These are phyloP conservation scores for Pyxicephalus adspersus DNA, from an alignment of 2,113 vertebrate species.

Conservation along the genomic window DNA sequence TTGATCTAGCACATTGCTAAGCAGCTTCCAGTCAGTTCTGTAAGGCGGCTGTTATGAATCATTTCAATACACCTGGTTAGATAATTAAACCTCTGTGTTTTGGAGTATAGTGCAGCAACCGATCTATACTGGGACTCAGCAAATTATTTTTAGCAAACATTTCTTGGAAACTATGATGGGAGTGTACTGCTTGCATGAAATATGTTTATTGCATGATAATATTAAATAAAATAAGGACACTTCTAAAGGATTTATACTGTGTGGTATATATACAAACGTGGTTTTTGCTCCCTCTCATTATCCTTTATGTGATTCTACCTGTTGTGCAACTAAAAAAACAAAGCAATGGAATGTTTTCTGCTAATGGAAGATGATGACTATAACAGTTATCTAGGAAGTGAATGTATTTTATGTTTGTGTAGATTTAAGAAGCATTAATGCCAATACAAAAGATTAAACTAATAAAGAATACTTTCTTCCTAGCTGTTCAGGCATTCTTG, in stretches of 20 bases:
- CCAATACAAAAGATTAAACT: too few species aligned
- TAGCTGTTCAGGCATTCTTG: too few species aligned
- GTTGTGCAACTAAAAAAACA: background rate
- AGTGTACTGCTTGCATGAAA: constrained; percentile 22
- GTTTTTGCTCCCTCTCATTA: background rate
- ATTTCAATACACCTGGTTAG: constrained; percentile 18
- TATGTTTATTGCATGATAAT: constrained; percentile 18
- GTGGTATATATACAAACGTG: too few species aligned
- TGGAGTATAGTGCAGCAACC: constrained; percentile 15
- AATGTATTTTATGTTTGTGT: too few species aligned
- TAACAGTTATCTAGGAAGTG: too few species aligned
- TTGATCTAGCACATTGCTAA: background rate
- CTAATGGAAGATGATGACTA: too few species aligned
- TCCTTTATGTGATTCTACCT: background rate
- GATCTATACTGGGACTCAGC: constrained; percentile 37
- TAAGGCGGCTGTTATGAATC: background rate
- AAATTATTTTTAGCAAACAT: constrained; percentile 42
- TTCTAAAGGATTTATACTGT: background rate
- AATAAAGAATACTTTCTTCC: too few species aligned
- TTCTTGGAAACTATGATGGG: constrained; percentile 46
- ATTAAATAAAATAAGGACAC: background rate
- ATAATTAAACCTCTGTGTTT: constrained; percentile 32
- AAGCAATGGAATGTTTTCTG: too few species aligned
- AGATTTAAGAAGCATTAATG: too few species aligned
- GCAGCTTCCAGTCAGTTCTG: background rate